Evolutionary conservation across 2,888 invertebrate species (phyloP).

Genomic region (Sicus ferrugineus): DNA sequence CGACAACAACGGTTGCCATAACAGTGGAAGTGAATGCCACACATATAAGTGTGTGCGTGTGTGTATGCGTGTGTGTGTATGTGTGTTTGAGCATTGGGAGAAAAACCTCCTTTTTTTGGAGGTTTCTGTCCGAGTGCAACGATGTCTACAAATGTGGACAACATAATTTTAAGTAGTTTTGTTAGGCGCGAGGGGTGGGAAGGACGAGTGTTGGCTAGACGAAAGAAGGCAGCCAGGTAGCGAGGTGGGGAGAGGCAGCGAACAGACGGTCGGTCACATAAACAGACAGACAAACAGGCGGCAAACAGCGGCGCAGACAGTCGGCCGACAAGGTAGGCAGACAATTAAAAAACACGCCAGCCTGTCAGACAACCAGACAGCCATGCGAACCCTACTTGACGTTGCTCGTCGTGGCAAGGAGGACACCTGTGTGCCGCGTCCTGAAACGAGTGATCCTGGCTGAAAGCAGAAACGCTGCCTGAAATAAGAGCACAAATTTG

Average conservation of each 20-base stretch:
- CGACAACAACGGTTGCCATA: background rate
- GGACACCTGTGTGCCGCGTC: constrained; percentile 26
- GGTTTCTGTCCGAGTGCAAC: background rate
- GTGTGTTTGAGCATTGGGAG: background rate
- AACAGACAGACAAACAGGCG: background rate
- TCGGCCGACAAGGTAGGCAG: background rate
- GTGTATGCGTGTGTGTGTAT: background rate
- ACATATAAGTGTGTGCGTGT: no score
- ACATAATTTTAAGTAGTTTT: background rate
- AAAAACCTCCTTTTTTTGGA: background rate
- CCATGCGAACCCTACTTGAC: background rate
- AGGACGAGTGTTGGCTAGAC: no score
- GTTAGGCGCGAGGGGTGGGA: background rate
- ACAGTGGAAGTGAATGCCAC: background rate
- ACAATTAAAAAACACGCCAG: constrained; percentile 1
- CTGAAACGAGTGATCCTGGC: constrained; percentile 9
- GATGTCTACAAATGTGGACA: constrained; percentile 15
- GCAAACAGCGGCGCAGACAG: background rate
- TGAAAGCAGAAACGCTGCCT: background rate
- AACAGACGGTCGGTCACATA: background rate
- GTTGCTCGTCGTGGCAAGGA: constrained; percentile 31
- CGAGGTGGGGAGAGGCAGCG: no score
- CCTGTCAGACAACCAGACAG: background rate
- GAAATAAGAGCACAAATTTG: background rate
- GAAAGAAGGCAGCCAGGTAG: no score